phyloP scores from a whole-genome alignment of 2,113 vertebrate genomes.

The Arizona elegans region DNA sequence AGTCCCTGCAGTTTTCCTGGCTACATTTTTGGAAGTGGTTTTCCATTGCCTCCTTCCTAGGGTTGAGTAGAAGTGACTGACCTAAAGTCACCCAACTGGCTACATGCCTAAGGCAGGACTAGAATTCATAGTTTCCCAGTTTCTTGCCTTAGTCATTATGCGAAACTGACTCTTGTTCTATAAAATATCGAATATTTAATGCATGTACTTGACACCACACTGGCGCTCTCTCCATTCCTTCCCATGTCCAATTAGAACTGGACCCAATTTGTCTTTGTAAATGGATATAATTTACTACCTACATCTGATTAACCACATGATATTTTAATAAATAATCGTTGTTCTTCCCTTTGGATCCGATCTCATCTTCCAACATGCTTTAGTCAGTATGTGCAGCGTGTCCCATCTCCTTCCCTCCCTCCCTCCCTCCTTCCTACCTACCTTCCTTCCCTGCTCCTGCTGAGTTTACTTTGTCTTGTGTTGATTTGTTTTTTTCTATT shows the following conservation, averaged over 20 bases:
- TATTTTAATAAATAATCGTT: neutral
- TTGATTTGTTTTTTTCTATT: neutral
- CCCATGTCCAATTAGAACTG: neutral
- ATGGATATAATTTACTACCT: neutral
- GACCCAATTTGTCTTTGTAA: neutral
- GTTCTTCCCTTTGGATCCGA: neutral
- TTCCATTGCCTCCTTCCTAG: neutral
- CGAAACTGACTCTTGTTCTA: neutral
- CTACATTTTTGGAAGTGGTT: neutral
- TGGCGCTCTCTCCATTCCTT: neutral
- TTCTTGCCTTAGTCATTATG: neutral
- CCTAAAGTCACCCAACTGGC: neutral
- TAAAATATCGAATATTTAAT: neutral
- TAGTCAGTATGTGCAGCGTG: neutral
- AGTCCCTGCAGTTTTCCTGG: neutral
- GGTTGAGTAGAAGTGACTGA: neutral
- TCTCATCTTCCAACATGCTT: neutral
- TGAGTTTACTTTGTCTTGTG: neutral
- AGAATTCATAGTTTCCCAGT: neutral
- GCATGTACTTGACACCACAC: neutral
- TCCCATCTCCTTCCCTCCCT: too few relatives aligned
- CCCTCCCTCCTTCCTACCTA: too few relatives aligned
- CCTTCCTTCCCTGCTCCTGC: too few relatives aligned
- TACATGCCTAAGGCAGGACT: neutral
- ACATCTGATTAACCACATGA: neutral